Evolutionary conservation across 2,113 vertebrate species (phyloP), one percentile per base, ranked within the genome.

Genomic region (Takifugu bimaculatus): DNA sequence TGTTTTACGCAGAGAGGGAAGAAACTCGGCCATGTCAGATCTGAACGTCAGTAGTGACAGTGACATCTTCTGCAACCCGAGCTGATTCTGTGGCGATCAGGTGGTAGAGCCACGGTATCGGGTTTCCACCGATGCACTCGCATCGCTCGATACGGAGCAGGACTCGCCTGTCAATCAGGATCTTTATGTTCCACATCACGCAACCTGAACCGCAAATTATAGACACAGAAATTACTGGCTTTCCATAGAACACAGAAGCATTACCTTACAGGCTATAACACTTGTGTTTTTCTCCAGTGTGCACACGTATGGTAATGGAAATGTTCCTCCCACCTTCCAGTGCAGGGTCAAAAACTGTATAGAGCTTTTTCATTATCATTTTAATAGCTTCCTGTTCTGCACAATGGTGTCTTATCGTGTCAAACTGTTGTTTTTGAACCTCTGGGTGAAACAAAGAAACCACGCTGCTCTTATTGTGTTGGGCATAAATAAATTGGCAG

Each of bases 401-500:
- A 35, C 39, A 47, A 63, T 32, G 5, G 29, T n/a, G n/a, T 55
- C 48, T 58, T 20, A 39, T 26, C 50, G 50, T 62, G 47, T 15
- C 52, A 66, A 32, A 27, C 61, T 62, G 47, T n/a, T 6, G 44
- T 58, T 57, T 54, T 54, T 51, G 43, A 2, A 26, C 63, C 27
- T 60, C 50, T 29, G 12, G 42, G 27, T 51, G 49, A 54, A 51
- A 5, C 35, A 27, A 65, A 50, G 65, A 4, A 39, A 47, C 10
- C 62, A 49, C 11, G 60, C 27, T 3, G 6, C 54, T 57, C 63
- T 50, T 25, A 15, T 54, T 59, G 39, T 52, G 63, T 50, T 26
- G 47, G 65, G 58, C 39, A 45, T 14, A 25, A 5, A 50, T 35
- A 44, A 47, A 48, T 60, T 62, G 45, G 51, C 75, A 65, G 9